Conservation (phyloP, 2,888 invertebrate species). For the Pyrrhosoma nymphula region DNA sequence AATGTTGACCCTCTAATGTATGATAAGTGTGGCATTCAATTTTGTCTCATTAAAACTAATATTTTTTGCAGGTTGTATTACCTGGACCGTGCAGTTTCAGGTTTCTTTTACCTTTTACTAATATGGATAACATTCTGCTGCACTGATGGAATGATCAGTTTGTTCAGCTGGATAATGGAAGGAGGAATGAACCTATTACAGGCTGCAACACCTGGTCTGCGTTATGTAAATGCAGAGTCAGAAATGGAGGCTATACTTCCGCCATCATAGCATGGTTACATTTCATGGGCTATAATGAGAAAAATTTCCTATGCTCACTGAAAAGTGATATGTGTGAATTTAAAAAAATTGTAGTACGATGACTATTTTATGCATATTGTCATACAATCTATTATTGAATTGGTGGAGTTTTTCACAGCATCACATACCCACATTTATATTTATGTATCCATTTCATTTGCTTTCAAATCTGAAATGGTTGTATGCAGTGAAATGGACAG, state of each 20-base stretch:
- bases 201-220: conserved; percentile 51
- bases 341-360: neutral
- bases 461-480: neutral
- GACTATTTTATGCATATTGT: neutral
- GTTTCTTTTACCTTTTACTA: conserved; percentile 71
- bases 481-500: neutral
- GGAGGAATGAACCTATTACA: conserved; percentile 53
- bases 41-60: too few species aligned
- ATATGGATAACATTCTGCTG: conserved; percentile 68
- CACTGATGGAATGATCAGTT: conserved; percentile 52
- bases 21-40: too few species aligned
- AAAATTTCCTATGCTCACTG: neutral
- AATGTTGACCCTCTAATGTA: too few species aligned
- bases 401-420: neutral
- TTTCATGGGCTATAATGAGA: neutral
- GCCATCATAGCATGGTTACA: neutral
- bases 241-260: conserved; percentile 5
- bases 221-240: conserved; percentile 50
- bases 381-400: neutral
- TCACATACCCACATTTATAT: neutral
- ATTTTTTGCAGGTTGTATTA: conserved; percentile 72
- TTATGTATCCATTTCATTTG: conserved; percentile 24
- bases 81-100: conserved; percentile 71
- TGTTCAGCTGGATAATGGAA: conserved; percentile 49
- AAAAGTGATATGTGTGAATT: conserved; percentile 16